Base-by-base conservation (phyloP, 2,113 vertebrate genomes). In the Craseonycteris thonglongyai region DNA sequence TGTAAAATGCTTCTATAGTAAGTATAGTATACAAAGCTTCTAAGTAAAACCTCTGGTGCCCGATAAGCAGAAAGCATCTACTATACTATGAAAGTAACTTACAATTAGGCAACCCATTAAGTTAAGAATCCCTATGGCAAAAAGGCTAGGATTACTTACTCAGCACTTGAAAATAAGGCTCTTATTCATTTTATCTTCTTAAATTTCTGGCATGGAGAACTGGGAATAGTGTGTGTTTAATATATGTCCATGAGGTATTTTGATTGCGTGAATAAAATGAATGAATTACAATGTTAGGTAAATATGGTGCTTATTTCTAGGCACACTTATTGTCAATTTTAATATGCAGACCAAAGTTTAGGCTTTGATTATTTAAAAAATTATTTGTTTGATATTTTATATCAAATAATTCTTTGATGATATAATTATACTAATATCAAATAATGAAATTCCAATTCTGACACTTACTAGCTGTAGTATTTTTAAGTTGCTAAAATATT, bases 31-130 rank as follows among this genome's bases (percentile, higher is more conserved):
- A 24, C 26, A 63, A 71, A 93, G 13, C 69, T 71, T 83, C 93
- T 91, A 38, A 71, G 74, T 54, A 83, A 94, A 83, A 71, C 76
- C 71, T 92, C 90, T 93, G 82, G 75, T 94, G 72, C 65, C 45
- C 61, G 76, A 28, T 61, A 71, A 76, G 84, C 38, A 75, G 89
- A 42, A 71, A 93, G 38, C 90, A 91, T 94, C 80, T 97, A 80
- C 58, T 89, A 18, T 26, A 28, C 68, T 69, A 26, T 24, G 21
- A 76, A 88, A 88, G 56, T 12, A 81, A 72, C 56, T 72, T 71
- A 66, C 66, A 91, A 30, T 66, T 75, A 80, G 87, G 45, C 75
- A 84, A 54, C 47, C 8, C 38, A 16, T 63, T 63, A 65, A 63
- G 42, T 63, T 74, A 85, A 72, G 47, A 58, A 16, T 47, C 28